Percentiles rank a stretch among this genome's conserved stretches.
phyloP scores from a whole-genome alignment of 2,888 invertebrate species.

The Caenorhabditis plicata region DNA sequence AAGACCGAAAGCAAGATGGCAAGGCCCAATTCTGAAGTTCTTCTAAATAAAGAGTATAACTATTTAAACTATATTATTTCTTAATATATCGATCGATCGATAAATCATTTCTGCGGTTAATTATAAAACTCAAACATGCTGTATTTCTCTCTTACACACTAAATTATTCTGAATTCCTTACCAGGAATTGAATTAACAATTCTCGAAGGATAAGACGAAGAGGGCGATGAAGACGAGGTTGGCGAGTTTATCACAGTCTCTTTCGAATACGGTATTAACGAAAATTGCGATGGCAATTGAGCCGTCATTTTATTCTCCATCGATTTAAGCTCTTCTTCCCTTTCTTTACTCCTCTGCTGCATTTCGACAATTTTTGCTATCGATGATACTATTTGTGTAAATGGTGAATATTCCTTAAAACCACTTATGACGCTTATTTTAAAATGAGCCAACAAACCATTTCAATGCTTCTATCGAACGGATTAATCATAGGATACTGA shows the following conservation, averaged over 20 bases:
- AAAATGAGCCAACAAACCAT: constrained; percentile 7
- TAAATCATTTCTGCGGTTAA: neutral
- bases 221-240: constrained; percentile 1
- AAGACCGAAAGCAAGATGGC: too few species aligned
- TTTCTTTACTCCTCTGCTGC: constrained; percentile 17
- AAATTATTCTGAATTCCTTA: constrained; percentile 2
- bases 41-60: too few species aligned
- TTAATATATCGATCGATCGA: too few species aligned
- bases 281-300: constrained; percentile 4
- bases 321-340: constrained; percentile 5
- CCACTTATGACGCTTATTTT: too few species aligned
- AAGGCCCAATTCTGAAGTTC: too few species aligned
- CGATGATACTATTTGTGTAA: constrained; percentile 27
- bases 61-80: too few species aligned
- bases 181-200: constrained; percentile 21
- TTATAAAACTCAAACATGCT: too few species aligned
- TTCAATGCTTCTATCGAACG: constrained; percentile 16
- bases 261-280: constrained; percentile 19
- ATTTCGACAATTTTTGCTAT: constrained; percentile 26
- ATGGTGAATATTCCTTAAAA: constrained; percentile 23
- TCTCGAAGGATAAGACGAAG: constrained; percentile 7
- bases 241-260: too few species aligned
- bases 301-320: constrained; percentile 2
- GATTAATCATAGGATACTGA: constrained; percentile 15
- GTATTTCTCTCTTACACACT: neutral